phyloP scores from a whole-genome alignment of 1,140 invertebrate genomes.

The Zaprionus nigranus region DNA sequence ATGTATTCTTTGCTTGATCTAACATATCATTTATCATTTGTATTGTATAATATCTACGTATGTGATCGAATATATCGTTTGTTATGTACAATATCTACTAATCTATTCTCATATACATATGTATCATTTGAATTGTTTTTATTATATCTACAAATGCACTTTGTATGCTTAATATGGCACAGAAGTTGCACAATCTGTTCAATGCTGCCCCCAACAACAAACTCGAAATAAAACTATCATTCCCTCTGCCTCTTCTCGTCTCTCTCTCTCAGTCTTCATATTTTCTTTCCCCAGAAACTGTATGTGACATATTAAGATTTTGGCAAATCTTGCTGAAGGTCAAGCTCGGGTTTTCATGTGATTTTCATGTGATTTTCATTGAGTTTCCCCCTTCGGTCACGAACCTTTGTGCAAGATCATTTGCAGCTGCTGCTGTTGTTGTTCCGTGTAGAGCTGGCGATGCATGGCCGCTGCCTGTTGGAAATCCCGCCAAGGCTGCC shows the following conservation, averaged over 20 bases:
- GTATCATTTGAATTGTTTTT: no score
- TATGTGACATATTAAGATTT: conserved; percentile 50
- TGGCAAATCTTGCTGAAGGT: conserved; percentile 7
- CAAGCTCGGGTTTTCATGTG: conserved; percentile 25
- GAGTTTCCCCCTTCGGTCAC: conserved; percentile 38
- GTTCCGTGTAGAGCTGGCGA: conserved; percentile 76
- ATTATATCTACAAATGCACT: not conserved
- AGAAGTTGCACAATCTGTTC: no score
- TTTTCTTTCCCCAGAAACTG: conserved; percentile 17
- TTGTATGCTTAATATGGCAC: no score
- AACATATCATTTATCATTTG: no score
- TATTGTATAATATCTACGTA: no score
- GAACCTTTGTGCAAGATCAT: conserved; percentile 73
- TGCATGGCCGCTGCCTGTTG: conserved; percentile 78
- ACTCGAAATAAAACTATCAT: no score
- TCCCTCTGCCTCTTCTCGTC: not conserved
- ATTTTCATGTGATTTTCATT: not conserved
- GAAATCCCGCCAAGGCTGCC: conserved; percentile 80
- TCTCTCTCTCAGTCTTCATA: not conserved
- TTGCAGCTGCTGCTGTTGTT: conserved; percentile 58
- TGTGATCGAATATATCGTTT: no score
- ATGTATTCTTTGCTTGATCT: no score
- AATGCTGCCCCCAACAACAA: not conserved
- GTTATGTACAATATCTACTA: no score
- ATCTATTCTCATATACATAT: no score